These are phyloP conservation scores for Gracilinanus agilis DNA, from an alignment of 2,113 vertebrate species.

Conservation along the genomic window DNA sequence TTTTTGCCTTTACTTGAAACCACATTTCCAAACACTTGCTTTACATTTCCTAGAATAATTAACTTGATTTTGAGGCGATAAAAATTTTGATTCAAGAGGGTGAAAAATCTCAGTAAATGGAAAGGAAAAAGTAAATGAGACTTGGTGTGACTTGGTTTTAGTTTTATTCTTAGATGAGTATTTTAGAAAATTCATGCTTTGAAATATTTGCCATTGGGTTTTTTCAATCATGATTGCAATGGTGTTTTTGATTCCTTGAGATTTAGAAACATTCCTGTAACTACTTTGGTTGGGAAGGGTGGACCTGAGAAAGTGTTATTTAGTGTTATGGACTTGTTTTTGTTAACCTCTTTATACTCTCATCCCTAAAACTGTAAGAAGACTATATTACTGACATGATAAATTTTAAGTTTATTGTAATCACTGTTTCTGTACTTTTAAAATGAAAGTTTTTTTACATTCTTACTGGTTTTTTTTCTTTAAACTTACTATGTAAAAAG, in stretches of 20 bases:
- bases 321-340: not conserved
- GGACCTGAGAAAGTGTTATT: not conserved
- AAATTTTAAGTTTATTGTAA: not conserved
- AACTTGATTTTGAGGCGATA: not conserved
- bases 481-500: constrained; percentile 47
- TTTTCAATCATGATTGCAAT: not conserved
- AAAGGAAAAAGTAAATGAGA: not conserved
- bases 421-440: constrained; percentile 28
- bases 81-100: not conserved
- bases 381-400: not conserved
- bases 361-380: not conserved
- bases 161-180: not conserved
- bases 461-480: constrained; percentile 47
- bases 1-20: not conserved
- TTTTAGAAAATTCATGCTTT: not conserved
- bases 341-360: not conserved
- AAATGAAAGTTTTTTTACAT: constrained; percentile 40
- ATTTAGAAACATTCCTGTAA: not conserved
- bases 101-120: not conserved
- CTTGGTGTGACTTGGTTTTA: not conserved
- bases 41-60: not conserved
- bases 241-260: not conserved
- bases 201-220: not conserved
- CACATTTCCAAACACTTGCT: not conserved
- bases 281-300: not conserved